A percentile compares a stretch with the other conserved stretches of the same genome.
Evolutionary conservation across 2,797 vertebrate species (phyloP).

Genomic region (Squalus acanthias): DNA sequence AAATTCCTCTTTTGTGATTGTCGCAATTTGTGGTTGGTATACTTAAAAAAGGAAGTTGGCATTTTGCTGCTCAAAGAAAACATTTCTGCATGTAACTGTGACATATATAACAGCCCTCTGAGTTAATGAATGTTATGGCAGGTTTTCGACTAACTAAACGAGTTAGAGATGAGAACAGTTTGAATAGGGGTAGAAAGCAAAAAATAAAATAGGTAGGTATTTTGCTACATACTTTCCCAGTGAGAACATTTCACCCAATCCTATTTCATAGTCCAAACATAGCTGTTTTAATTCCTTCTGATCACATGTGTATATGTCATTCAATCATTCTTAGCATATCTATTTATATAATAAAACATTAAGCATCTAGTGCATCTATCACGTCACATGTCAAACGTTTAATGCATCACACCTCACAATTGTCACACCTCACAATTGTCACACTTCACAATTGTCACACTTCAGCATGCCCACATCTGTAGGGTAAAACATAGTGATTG

Average conservation of each 20-base stretch:
- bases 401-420: background rate
- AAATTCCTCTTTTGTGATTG: background rate
- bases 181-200: background rate
- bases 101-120: background rate
- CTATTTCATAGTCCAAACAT: background rate
- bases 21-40: background rate
- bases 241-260: background rate
- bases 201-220: background rate
- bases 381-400: background rate
- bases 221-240: background rate
- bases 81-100: background rate
- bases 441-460: background rate
- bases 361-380: background rate
- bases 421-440: background rate
- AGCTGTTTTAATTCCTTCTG: background rate
- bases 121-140: background rate
- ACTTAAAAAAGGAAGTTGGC: background rate
- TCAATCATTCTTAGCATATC: background rate
- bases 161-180: background rate
- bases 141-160: background rate
- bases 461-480: background rate
- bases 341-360: background rate
- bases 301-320: background rate
- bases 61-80: background rate
- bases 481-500: background rate